Evolutionary conservation across 2,797 vertebrate species (phyloP).

Genomic region (Onychomys leucogaster): DNA sequence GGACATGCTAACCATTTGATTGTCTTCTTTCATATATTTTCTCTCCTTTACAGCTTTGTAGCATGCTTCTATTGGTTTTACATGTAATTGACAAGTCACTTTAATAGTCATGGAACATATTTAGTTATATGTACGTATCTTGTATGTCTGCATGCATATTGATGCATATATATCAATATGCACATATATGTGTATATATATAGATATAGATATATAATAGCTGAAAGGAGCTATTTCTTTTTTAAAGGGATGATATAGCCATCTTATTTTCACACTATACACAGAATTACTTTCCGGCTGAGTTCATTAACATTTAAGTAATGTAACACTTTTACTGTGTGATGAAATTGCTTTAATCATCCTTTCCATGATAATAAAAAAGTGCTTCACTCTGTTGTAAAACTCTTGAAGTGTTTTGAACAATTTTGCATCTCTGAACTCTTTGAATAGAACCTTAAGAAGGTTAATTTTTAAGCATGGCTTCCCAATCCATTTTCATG

Average conservation of each 20-base stretch:
- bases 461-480: neutral
- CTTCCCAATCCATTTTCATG: neutral
- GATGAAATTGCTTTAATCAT: conserved; percentile 74
- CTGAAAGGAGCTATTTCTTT: neutral
- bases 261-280: conserved; percentile 52
- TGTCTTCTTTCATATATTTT: neutral
- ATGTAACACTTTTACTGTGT: conserved; percentile 70
- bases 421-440: conserved; percentile 21
- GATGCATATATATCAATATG: accelerated
- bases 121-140: neutral
- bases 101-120: neutral
- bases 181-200: too few relatives aligned
- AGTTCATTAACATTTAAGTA: conserved; percentile 78
- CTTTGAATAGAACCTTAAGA: neutral
- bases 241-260: neutral
- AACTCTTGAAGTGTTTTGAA: conserved; percentile 61
- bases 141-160: neutral
- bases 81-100: neutral
- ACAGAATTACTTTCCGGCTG: conserved; percentile 66
- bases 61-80: neutral
- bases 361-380: conserved; percentile 70
- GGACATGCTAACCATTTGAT: neutral
- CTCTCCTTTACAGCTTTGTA: neutral
- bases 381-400: conserved; percentile 45
- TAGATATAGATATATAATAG: neutral